phyloP scores from a whole-genome alignment of 1,140 invertebrate species.

The Musca domestica region DNA sequence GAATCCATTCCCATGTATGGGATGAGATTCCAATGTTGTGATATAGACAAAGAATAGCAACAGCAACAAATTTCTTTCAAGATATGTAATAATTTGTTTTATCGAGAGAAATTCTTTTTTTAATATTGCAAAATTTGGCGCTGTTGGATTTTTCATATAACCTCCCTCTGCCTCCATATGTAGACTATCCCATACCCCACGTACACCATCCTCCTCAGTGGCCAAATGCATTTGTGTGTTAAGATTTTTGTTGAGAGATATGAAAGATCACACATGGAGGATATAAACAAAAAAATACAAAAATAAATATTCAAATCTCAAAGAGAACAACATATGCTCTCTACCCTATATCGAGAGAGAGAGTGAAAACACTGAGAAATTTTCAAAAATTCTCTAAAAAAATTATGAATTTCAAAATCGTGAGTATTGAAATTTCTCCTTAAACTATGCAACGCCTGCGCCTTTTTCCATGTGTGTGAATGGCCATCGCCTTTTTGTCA shows the following conservation, averaged over 20 bases:
- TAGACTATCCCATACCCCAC: too few relatives aligned
- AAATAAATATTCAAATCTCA: background rate
- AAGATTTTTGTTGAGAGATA: background rate
- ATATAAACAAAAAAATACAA: conserved; percentile 12
- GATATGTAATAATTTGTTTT: too few relatives aligned
- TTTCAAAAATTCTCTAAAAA: background rate
- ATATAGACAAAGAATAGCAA: background rate
- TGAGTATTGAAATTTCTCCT: conserved; percentile 6
- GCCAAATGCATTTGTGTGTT: conserved; percentile 12
- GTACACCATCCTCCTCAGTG: background rate
- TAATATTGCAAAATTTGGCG: too few relatives aligned
- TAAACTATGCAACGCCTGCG: conserved; percentile 23
- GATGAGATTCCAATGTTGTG: conserved; percentile 20
- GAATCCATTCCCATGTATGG: conserved; percentile 27
- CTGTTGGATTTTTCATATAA: too few relatives aligned
- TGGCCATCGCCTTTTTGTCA: background rate
- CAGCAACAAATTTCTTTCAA: too few relatives aligned
- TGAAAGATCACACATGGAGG: conserved; percentile 4
- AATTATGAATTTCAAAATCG: background rate
- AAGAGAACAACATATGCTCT: background rate
- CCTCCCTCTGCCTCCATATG: too few relatives aligned
- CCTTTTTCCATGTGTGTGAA: conserved; percentile 1
- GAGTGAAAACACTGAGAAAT: background rate
- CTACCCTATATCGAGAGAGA: background rate
- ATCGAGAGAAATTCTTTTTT: too few relatives aligned